A percentile compares a stretch with the other conserved stretches of the same genome.
phyloP scores from a whole-genome alignment of 2,888 invertebrate genomes.

The Netelia melanura region DNA sequence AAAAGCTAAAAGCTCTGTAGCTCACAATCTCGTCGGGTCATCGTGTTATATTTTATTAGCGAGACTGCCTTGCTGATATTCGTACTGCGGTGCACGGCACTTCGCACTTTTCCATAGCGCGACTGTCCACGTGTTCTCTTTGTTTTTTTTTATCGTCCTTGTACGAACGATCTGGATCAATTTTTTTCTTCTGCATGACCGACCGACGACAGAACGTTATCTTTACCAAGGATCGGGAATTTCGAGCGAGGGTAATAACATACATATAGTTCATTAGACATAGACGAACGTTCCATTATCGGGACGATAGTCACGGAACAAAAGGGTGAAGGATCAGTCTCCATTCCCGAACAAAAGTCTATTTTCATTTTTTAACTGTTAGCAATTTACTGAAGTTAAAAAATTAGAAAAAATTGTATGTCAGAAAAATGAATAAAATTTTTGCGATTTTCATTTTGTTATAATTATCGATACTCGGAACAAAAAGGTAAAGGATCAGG shows the following conservation, averaged over 20 bases:
- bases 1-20: slow-evolving; percentile 21
- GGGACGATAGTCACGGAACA: neutral
- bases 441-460: too few relatives aligned
- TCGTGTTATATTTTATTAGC: slow-evolving; percentile 44
- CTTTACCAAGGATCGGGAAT: slow-evolving; percentile 24
- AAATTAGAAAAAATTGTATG: too few relatives aligned
- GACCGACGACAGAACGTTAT: slow-evolving; percentile 24
- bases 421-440: too few relatives aligned
- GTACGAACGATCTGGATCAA: slow-evolving; percentile 21
- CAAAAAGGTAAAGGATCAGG: too few relatives aligned
- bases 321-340: neutral
- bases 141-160: slow-evolving; percentile 21
- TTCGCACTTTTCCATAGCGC: neutral
- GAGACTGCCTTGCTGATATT: slow-evolving; percentile 34
- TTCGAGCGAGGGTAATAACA: neutral
- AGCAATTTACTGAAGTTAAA: too few relatives aligned
- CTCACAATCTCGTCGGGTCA: slow-evolving; percentile 40
- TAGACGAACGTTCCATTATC: neutral
- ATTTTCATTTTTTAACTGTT: too few relatives aligned
- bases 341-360: too few relatives aligned
- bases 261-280: neutral
- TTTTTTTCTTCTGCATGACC: slow-evolving; percentile 3
- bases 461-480: neutral
- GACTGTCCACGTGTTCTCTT: neutral
- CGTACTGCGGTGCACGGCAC: slow-evolving; percentile 11